Evolutionary conservation across 2,888 invertebrate species (phyloP), one percentile per base, ranked within the genome.

Genomic region (Watsonalla binaria): DNA sequence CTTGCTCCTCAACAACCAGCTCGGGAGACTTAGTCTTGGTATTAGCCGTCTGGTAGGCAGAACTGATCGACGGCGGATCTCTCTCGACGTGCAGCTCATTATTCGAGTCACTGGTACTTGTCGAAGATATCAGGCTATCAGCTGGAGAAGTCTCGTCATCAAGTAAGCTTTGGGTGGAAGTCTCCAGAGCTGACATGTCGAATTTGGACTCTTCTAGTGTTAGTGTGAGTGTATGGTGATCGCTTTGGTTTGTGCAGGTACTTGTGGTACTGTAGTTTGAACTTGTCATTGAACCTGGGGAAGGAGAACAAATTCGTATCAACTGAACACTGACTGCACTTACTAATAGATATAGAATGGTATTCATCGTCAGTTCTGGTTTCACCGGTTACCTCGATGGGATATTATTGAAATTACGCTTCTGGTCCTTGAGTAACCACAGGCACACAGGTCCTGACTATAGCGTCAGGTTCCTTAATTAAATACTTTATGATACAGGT

Each of bases 101-200:
- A 54, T 92, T 92, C 0, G 92, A 92, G 63, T 93, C 94, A 51
- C 93, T 93, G 9, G 92, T 93, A 68, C 94, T 94, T 0, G 90
- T 90, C 0, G 91, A 92, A 45, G 93, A 93, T 59, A 95, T 94
- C 51, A 96, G 83, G 73, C 96, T 96, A 66, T 96, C 96, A 0
- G 95, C 95, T 11, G 96, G 96, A 0, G 96, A 96, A 0, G 95
- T 95, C 75, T 96, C 96, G 68, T 96, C 96, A 61, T 96, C 96
- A 37, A 96, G 86, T 39, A 96, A 82, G 55, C 93, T 93, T 46
- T 93, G 93, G 0, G 93, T 93, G 46, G 94, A 94, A 14, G 93
- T 92, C 59, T 94, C 94, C 50, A 92, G 89, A 50, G 95, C 93
- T 4, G 94, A 94, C 72, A 95, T 91, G 55, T 95, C 96, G 66